phyloP scores from a whole-genome alignment of 2,113 vertebrate genomes.

The Saiga tatarica region DNA sequence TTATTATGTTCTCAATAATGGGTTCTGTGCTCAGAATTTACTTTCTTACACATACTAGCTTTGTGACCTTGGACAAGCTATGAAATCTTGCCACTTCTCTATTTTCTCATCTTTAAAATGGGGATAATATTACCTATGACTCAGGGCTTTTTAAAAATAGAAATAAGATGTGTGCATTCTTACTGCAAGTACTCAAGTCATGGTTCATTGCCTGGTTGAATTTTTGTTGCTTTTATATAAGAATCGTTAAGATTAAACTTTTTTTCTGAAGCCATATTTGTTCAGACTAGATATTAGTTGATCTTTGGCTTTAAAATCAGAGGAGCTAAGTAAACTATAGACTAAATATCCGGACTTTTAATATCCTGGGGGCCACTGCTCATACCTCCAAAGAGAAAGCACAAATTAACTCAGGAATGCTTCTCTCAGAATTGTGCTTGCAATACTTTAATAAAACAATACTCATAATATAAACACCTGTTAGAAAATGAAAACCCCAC shows the following conservation, averaged over 20 bases:
- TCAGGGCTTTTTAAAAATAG: conserved; percentile 1
- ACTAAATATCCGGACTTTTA: neutral
- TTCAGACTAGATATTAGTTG: neutral
- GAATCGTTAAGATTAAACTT: neutral
- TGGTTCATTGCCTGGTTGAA: neutral
- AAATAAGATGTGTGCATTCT: conserved; percentile 5
- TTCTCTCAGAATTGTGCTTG: neutral
- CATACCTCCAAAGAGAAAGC: neutral
- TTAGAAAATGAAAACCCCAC: neutral
- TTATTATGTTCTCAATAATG: neutral
- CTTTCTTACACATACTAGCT: neutral
- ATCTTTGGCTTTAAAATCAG: neutral
- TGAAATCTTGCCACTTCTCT: conserved; percentile 5
- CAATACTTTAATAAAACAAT: neutral
- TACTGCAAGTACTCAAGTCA: neutral
- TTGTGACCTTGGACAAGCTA: neutral
- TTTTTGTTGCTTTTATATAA: conserved; percentile 21
- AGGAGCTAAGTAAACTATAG: neutral
- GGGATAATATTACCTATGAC: neutral
- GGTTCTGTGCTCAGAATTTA: neutral
- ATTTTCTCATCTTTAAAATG: conserved; percentile 35
- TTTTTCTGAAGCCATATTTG: neutral
- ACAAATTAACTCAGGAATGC: neutral
- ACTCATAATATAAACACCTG: neutral
- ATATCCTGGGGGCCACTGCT: neutral